Conservation (phyloP, 2,797 vertebrate genomes). For the Syngnathus acus region DNA sequence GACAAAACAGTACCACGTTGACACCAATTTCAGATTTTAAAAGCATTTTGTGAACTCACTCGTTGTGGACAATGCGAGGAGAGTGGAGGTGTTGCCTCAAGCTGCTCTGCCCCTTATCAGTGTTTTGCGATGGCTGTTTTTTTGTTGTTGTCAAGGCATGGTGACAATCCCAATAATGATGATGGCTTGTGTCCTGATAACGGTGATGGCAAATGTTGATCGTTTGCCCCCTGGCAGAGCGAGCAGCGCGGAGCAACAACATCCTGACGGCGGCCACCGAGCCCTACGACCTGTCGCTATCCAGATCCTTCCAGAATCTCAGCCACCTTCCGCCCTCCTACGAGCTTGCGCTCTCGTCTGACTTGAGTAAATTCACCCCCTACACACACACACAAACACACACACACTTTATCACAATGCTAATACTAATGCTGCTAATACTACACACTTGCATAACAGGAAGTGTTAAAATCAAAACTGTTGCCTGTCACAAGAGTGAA, state of each 20-base stretch:
- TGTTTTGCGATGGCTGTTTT: neutral
- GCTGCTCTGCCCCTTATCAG: neutral
- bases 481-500: neutral
- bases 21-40: no score
- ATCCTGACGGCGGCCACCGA: constrained; percentile 95
- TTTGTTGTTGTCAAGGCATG: neutral
- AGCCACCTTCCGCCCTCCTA: constrained; percentile 90
- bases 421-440: neutral
- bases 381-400: neutral
- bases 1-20: no score
- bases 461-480: neutral
- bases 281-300: constrained; percentile 93
- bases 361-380: constrained; percentile 83
- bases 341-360: constrained; percentile 83
- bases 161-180: neutral
- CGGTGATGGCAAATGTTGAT: neutral
- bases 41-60: no score
- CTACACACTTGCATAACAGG: neutral
- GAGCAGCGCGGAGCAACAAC: constrained; percentile 85
- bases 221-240: constrained; percentile 65
- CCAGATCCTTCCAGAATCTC: constrained; percentile 96
- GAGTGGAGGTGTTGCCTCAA: no score
- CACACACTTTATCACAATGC: constrained; percentile 64
- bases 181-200: neutral
- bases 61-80: no score